Conservation (phyloP, 2,113 vertebrate genomes). For the Heterocephalus glaber region DNA sequence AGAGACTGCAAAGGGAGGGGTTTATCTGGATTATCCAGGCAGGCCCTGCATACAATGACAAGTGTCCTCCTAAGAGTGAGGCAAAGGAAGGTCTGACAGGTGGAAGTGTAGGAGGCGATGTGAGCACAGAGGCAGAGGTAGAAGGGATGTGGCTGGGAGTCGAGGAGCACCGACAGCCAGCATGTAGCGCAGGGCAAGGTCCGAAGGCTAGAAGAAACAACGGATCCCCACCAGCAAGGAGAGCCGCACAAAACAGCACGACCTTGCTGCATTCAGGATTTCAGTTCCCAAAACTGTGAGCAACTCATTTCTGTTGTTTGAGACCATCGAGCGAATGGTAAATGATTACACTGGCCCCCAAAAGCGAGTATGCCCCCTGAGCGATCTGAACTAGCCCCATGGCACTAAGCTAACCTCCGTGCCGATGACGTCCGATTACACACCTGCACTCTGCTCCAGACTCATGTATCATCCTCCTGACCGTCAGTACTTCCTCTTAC, state of each 20-base stretch:
- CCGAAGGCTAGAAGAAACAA: background rate
- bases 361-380: background rate
- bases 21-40: background rate
- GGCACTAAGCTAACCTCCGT: background rate
- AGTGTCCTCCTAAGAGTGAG: background rate
- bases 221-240: background rate
- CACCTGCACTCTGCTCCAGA: background rate
- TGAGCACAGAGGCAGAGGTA: no score
- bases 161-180: background rate
- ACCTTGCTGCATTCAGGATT: background rate
- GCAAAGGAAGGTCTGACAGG: background rate
- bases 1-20: background rate
- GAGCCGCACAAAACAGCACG: no score
- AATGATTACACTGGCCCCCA: background rate
- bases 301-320: background rate
- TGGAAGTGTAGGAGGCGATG: background rate
- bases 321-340: background rate
- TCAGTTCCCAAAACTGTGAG: background rate
- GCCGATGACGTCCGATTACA: background rate
- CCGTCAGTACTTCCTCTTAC: background rate
- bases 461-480: background rate
- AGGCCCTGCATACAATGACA: no score
- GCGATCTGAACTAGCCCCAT: background rate
- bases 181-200: background rate
- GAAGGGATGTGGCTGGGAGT: background rate